These are phyloP conservation scores for Lucifuga dentata DNA, from an alignment of 2,113 vertebrate genomes.

Conservation along the genomic window DNA sequence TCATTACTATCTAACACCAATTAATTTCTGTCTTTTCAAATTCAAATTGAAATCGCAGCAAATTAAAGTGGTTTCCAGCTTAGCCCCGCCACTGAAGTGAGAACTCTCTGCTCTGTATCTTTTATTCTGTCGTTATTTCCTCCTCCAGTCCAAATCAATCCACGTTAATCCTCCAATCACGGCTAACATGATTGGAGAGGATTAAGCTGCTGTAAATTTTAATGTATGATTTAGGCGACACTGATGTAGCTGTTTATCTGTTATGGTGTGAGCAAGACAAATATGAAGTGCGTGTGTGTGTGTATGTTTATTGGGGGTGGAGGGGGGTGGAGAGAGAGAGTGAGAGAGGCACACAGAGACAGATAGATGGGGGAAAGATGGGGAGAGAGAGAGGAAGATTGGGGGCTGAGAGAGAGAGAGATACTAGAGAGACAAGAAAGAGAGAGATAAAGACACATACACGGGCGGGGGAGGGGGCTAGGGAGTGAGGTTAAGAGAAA, in stretches of 20 bases:
- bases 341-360: no score
- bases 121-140: slow-evolving; percentile 66
- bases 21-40: slow-evolving; percentile 75
- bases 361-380: no score
- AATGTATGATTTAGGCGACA: slow-evolving; percentile 49
- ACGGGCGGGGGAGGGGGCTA: no score
- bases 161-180: slow-evolving; percentile 48
- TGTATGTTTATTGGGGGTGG: no score
- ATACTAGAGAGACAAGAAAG: no score
- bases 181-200: slow-evolving; percentile 52
- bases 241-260: slow-evolving; percentile 57
- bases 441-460: no score
- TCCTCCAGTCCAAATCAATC: slow-evolving; percentile 43
- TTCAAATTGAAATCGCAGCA: slow-evolving; percentile 74
- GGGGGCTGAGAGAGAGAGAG: no score
- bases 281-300: no score
- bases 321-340: no score
- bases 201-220: slow-evolving; percentile 56
- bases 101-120: slow-evolving; percentile 45
- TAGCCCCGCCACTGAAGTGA: slow-evolving; percentile 63
- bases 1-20: slow-evolving; percentile 72
- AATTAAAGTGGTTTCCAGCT: slow-evolving; percentile 69
- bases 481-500: no score
- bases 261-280: slow-evolving; percentile 24
- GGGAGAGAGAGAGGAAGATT: no score